Conservation (phyloP, 2,113 vertebrate genomes). For the Dasypus novemcinctus region DNA sequence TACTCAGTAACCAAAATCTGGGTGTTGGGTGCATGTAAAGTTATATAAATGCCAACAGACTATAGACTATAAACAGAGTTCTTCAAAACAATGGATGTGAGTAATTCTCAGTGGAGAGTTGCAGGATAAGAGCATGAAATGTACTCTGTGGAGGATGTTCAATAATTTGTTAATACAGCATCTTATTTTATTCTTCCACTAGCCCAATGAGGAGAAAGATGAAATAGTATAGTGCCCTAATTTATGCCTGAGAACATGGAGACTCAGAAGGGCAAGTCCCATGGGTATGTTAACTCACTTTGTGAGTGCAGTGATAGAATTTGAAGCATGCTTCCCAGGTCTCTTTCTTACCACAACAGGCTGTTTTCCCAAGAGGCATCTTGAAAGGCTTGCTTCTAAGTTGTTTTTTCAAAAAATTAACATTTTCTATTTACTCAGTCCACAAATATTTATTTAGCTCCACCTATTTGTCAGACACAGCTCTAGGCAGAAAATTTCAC, state of each 20-base stretch:
- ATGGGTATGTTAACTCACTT: fast-evolving
- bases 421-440: background rate
- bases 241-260: background rate
- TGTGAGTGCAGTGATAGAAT: background rate
- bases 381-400: background rate
- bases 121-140: background rate
- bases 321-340: background rate
- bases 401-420: background rate
- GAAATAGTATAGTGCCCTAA: background rate
- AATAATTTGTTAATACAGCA: background rate
- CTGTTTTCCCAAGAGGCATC: background rate
- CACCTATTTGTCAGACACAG: background rate
- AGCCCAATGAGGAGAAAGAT: background rate
- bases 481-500: background rate
- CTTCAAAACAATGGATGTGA: background rate
- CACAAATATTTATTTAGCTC: background rate
- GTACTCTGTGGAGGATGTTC: background rate
- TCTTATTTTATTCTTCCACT: background rate
- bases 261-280: too few species aligned
- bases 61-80: background rate
- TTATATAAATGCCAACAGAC: background rate
- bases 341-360: background rate
- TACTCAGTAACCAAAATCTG: too few species aligned
- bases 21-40: background rate
- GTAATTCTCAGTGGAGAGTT: background rate